phyloP scores from a whole-genome alignment of 1,140 invertebrate genomes.

The Physella acuta region DNA sequence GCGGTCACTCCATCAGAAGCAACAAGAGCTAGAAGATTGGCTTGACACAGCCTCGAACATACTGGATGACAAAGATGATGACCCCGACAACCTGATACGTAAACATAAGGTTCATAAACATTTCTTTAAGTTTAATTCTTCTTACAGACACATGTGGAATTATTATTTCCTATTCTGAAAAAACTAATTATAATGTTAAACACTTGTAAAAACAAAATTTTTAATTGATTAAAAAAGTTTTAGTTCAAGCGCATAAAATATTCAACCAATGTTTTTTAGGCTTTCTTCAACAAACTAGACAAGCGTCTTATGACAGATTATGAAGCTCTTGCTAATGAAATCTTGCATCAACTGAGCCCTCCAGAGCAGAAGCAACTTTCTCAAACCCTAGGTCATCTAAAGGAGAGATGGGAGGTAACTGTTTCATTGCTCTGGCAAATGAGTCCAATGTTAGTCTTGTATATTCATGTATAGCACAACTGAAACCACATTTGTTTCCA shows the following conservation, averaged over 20 bases:
- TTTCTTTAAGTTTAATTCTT: too few species aligned
- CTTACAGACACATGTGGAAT: too few species aligned
- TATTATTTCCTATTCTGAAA: too few species aligned
- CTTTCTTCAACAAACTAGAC: constrained; percentile 82
- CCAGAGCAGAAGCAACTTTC: constrained; percentile 70
- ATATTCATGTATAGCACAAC: too few species aligned
- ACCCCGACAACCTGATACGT: constrained; percentile 78
- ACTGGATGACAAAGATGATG: constrained; percentile 78
- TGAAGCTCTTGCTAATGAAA: constrained; percentile 75
- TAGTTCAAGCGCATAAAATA: too few species aligned
- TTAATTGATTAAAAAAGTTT: too few species aligned
- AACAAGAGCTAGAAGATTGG: constrained; percentile 81
- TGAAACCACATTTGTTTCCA: too few species aligned
- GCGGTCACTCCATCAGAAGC: constrained; percentile 81
- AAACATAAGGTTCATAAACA: constrained; percentile 64
- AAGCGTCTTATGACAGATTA: constrained; percentile 77
- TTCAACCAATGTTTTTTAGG: too few species aligned
- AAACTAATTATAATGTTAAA: too few species aligned
- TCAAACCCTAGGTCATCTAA: constrained; percentile 41
- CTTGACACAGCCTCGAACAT: constrained; percentile 79
- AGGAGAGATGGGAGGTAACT: constrained; percentile 46
- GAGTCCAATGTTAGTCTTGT: too few species aligned
- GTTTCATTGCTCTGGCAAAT: not conserved
- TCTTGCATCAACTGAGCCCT: constrained; percentile 71
- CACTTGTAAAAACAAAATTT: too few species aligned